Evolutionary conservation across 2,888 invertebrate genomes (phyloP).

Genomic region (Cataglyphis albicans): DNA sequence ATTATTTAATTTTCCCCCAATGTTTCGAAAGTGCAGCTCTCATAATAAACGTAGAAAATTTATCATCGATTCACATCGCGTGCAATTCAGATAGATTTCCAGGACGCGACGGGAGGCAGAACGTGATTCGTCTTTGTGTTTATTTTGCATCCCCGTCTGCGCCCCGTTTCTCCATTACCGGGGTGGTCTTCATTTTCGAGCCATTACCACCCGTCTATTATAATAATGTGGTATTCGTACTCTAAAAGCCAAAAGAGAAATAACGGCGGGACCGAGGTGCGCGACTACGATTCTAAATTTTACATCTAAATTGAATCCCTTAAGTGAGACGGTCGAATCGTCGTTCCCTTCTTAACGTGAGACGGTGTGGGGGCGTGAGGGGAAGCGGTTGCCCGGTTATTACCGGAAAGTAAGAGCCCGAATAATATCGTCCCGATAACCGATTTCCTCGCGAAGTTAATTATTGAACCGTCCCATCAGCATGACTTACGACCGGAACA

Average conservation of each 20-base stretch:
- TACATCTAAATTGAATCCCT: slow-evolving; percentile 81
- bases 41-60: neutral
- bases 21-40: neutral
- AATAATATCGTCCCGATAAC: slow-evolving; percentile 82
- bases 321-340: slow-evolving; percentile 71
- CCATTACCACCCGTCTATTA: slow-evolving; percentile 76
- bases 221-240: slow-evolving; percentile 72
- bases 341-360: slow-evolving; percentile 49
- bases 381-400: slow-evolving; percentile 68
- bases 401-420: slow-evolving; percentile 74
- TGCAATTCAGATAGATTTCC: slow-evolving; percentile 30
- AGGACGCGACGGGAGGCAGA: slow-evolving; percentile 19
- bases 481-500: slow-evolving; percentile 79
- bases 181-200: slow-evolving; percentile 72
- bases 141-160: neutral
- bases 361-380: slow-evolving; percentile 3
- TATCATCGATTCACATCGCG: neutral
- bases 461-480: slow-evolving; percentile 83
- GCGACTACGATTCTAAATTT: slow-evolving; percentile 73
- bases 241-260: slow-evolving; percentile 51
- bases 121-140: slow-evolving; percentile 5
- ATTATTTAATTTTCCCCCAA: neutral
- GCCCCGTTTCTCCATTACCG: slow-evolving; percentile 60
- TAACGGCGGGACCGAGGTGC: slow-evolving; percentile 19
- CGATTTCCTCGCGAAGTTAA: slow-evolving; percentile 81